Evolutionary conservation across 1,140 invertebrate genomes (phyloP).

Genomic region (Eubasilissa regina): DNA sequence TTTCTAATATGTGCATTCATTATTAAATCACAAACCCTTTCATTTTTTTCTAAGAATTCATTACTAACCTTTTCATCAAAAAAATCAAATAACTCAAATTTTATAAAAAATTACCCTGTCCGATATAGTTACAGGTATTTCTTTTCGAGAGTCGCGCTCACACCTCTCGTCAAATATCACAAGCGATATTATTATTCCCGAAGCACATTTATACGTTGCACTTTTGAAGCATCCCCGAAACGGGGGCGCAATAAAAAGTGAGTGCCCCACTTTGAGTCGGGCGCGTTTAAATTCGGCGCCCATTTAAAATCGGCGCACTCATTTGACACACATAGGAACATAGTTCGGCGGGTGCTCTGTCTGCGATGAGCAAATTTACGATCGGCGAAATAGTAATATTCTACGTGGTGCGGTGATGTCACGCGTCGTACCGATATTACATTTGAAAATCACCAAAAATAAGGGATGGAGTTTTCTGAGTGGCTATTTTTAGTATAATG

Average conservation of each 20-base stretch:
- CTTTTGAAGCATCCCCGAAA: neutral
- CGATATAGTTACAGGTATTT: too few species aligned
- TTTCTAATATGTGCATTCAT: too few species aligned
- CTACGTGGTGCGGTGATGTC: neutral
- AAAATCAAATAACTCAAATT: too few species aligned
- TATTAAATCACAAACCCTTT: too few species aligned
- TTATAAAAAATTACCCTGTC: too few species aligned
- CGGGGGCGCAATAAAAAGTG: slow-evolving; percentile 29
- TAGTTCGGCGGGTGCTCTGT: neutral
- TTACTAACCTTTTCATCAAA: too few species aligned
- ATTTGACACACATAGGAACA: slow-evolving; percentile 32
- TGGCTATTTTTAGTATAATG: too few species aligned
- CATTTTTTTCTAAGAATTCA: too few species aligned
- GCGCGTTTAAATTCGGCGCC: slow-evolving; percentile 34
- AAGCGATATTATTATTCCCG: neutral
- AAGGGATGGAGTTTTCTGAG: neutral
- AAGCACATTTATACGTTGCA: slow-evolving; percentile 2
- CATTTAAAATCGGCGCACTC: slow-evolving; percentile 42
- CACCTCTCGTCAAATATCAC: neutral
- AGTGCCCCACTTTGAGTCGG: slow-evolving; percentile 18
- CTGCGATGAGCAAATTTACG: slow-evolving; percentile 26
- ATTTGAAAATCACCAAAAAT: neutral
- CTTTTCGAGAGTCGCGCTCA: too few species aligned
- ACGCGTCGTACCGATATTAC: slow-evolving; percentile 2
- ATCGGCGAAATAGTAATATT: slow-evolving; percentile 31